A percentile compares a stretch with the other conserved stretches of the same genome.
phyloP scores from a whole-genome alignment of 2,888 invertebrate genomes.

The Beris morrisii region DNA sequence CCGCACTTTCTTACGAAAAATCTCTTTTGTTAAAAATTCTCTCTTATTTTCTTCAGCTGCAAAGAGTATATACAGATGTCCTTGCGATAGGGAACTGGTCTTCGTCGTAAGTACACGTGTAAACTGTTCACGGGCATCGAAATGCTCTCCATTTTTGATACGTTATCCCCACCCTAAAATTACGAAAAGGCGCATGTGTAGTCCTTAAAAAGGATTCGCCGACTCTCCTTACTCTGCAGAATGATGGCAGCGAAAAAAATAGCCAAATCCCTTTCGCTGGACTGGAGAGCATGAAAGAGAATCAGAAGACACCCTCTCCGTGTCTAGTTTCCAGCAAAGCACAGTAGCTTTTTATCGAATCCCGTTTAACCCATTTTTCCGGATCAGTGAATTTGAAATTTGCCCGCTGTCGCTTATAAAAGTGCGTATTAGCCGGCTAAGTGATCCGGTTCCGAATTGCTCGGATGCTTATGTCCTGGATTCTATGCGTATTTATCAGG shows the following conservation, averaged over 20 bases:
- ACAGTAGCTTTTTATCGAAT: background rate
- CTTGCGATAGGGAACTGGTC: too few species aligned
- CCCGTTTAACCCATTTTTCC: constrained; percentile 35
- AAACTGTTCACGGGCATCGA: constrained; percentile 33
- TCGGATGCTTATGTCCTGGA: background rate
- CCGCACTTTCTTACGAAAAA: too few species aligned
- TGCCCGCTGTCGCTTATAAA: constrained; percentile 24
- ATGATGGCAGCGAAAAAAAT: constrained; percentile 25
- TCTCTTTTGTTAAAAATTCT: too few species aligned
- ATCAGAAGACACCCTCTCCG: background rate
- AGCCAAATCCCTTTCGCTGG: constrained; percentile 29
- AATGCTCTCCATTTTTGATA: constrained; percentile 33
- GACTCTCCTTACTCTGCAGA: constrained; percentile 3
- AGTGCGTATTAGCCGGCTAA: constrained; percentile 36
- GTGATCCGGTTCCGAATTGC: constrained; percentile 27
- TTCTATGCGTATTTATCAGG: constrained; percentile 27
- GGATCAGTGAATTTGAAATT: constrained; percentile 35
- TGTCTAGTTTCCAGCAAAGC: too few species aligned
- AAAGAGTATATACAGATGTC: too few species aligned
- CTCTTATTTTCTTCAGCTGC: too few species aligned
- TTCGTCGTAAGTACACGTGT: constrained; percentile 30
- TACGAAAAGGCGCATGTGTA: constrained; percentile 6
- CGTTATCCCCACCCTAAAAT: constrained; percentile 35
- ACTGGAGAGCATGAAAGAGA: constrained; percentile 35
- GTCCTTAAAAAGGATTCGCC: constrained; percentile 1